Evolutionary conservation across 2,888 invertebrate genomes (phyloP).

Genomic region (Troglohyphantes excavatus): DNA sequence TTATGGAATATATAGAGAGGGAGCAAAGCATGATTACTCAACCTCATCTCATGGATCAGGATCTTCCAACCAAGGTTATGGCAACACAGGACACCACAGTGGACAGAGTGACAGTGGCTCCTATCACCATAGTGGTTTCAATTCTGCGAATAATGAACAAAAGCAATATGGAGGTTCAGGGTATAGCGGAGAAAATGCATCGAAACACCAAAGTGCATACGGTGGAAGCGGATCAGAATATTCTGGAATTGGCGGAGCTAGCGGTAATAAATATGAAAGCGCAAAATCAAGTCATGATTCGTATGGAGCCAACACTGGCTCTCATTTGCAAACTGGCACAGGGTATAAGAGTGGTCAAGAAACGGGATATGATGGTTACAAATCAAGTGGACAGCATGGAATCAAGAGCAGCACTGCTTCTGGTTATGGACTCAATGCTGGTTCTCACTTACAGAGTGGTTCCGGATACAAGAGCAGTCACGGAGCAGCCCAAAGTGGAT

Average conservation of each 20-base stretch:
- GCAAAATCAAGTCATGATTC: background rate
- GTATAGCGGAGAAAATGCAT: background rate
- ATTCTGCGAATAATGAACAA: background rate
- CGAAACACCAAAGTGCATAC: background rate
- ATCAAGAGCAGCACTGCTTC: background rate
- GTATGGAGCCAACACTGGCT: background rate
- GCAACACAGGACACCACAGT: background rate
- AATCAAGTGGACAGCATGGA: slow-evolving; percentile 6
- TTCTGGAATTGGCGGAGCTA: slow-evolving; percentile 2
- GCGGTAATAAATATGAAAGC: background rate
- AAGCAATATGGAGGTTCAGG: background rate
- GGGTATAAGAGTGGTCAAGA: background rate
- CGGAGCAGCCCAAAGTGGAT: background rate
- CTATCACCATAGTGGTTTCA: slow-evolving; percentile 8
- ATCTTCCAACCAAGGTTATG: background rate
- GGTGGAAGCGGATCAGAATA: slow-evolving; percentile 34
- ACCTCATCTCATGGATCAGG: background rate
- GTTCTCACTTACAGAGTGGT: background rate
- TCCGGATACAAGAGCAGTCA: background rate
- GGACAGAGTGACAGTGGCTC: background rate
- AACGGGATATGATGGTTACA: background rate
- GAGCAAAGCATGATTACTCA: background rate
- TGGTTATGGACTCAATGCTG: background rate
- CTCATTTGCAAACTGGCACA: background rate
- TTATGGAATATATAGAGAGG: slow-evolving; percentile 26